Evolutionary conservation across 2,797 vertebrate species (phyloP), one percentile per base, ranked within the genome.

Genomic region (Betta splendens): DNA sequence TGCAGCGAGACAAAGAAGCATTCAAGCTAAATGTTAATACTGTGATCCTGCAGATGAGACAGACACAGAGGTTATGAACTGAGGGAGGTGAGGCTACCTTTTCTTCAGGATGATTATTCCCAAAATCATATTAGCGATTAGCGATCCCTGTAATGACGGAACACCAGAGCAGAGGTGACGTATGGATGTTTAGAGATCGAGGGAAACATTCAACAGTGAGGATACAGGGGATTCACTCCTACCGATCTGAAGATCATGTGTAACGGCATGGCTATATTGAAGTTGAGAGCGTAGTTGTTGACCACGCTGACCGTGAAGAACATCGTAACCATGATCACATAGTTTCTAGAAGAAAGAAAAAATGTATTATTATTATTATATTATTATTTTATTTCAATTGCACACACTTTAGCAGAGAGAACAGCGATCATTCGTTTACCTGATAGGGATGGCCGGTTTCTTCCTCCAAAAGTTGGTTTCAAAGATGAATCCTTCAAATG

Each of bases 181-280:
- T 16, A 17, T 9, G 9, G 21, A 23, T 18, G 28, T 18, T n/a
- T 23, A 4, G 20, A 1, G 38, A 20, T 5, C 20, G 31, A 7
- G 26, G 17, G 18, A 60, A 23, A 36, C 2, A 38, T 11, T 43
- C 3, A 40, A 18, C 32, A 9, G 4, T 35, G 12, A 23, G 32
- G 16, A 15, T 13, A 16, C 36, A 46, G 33, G 45, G n/a, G 10
- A 43, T 18, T 13, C 20, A 22, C 6, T 91, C 95, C 93, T 83
- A 98, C 98, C 5, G 98, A 98, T 95, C 98, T 92, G 87, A 99
- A 99, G 86, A 99, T 98, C 98, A 99, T 99, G 75, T 99, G 98
- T 68, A 99, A 83, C 0, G 97, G 98, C 98, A 99, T 98, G 33
- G 96, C 90, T 0, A 99, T 98, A 79, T 96, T 98, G 72, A 99